phyloP scores from a whole-genome alignment of 1,140 invertebrate genomes.

The Drosophila kurseongensis region DNA sequence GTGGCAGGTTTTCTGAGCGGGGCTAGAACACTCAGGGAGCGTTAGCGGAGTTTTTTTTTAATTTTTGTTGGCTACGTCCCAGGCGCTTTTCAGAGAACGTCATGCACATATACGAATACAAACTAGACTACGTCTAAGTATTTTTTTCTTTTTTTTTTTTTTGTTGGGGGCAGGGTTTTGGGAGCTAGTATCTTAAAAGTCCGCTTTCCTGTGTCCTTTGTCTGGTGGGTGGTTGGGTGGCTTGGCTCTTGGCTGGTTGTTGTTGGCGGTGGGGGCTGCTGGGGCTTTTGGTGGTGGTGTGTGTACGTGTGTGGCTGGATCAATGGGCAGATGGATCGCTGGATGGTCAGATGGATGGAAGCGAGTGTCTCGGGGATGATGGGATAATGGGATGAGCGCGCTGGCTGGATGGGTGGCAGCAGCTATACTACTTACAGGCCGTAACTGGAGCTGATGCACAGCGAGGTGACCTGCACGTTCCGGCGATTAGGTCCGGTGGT shows the following conservation, averaged over 20 bases:
- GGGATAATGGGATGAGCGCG: constrained; percentile 8
- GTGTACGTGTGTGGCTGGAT: constrained; percentile 56
- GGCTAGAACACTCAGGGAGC: constrained; percentile 34
- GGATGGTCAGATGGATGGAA: constrained; percentile 26
- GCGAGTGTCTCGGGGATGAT: constrained; percentile 24
- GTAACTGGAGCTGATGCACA: constrained; percentile 97
- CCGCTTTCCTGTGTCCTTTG: constrained; percentile 50
- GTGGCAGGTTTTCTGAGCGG: constrained; percentile 1
- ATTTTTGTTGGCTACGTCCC: constrained; percentile 47
- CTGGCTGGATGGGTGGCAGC: background rate
- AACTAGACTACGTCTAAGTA: constrained; percentile 63
- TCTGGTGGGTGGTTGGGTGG: constrained; percentile 33
- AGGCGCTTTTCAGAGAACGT: constrained; percentile 57
- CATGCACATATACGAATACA: constrained; percentile 62
- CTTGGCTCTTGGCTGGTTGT: constrained; percentile 18
- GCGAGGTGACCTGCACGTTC: constrained; percentile 93
- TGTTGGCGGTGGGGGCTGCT: constrained; percentile 21
- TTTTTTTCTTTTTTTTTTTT: constrained; percentile 29
- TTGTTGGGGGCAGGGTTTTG: constrained; percentile 17
- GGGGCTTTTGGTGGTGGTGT: constrained; percentile 42
- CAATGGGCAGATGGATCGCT: constrained; percentile 26
- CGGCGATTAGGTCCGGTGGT: constrained; percentile 92
- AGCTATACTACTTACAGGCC: constrained; percentile 92
- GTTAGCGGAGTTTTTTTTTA: constrained; percentile 16
- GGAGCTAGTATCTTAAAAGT: constrained; percentile 35